phyloP scores from a whole-genome alignment of 2,797 vertebrate genomes.

The Craterocephalus amniculus region DNA sequence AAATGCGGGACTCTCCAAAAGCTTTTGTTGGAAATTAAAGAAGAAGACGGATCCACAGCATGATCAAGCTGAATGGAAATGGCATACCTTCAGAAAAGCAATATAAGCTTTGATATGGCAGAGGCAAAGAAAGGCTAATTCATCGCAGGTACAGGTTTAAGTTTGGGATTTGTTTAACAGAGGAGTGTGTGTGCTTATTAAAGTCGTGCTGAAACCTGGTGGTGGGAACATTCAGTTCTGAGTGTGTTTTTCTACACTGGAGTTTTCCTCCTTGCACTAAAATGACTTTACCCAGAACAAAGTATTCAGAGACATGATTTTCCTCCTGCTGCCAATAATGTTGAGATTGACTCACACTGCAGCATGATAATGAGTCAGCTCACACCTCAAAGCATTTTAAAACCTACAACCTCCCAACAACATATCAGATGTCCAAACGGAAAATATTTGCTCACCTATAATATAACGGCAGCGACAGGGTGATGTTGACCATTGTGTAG shows the following conservation, averaged over 20 bases:
- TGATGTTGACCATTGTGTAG: too few relatives aligned
- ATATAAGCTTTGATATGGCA: constrained; percentile 1
- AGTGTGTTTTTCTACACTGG: not conserved
- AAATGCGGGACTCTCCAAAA: not conserved
- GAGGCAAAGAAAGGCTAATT: not conserved
- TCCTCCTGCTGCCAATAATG: not conserved
- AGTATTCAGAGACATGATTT: not conserved
- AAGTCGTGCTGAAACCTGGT: not conserved
- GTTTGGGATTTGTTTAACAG: not conserved
- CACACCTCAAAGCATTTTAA: not conserved
- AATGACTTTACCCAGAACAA: not conserved
- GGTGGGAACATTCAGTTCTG: not conserved
- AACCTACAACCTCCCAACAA: too few relatives aligned
- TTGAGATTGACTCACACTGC: too few relatives aligned
- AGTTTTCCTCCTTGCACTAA: not conserved
- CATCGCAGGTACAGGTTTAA: not conserved
- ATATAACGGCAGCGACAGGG: too few relatives aligned
- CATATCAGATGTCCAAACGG: not conserved
- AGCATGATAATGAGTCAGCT: not conserved
- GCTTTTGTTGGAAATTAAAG: not conserved
- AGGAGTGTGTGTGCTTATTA: not conserved
- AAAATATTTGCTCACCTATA: too few relatives aligned
- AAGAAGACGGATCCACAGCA: not conserved
- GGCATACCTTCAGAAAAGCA: constrained; percentile 6
- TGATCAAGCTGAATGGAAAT: not conserved